Evolutionary conservation across 35 echinoderm and acorn worm genomes (phyloP), one percentile per base, ranked within the genome.

Genomic region (Patiria miniata): DNA sequence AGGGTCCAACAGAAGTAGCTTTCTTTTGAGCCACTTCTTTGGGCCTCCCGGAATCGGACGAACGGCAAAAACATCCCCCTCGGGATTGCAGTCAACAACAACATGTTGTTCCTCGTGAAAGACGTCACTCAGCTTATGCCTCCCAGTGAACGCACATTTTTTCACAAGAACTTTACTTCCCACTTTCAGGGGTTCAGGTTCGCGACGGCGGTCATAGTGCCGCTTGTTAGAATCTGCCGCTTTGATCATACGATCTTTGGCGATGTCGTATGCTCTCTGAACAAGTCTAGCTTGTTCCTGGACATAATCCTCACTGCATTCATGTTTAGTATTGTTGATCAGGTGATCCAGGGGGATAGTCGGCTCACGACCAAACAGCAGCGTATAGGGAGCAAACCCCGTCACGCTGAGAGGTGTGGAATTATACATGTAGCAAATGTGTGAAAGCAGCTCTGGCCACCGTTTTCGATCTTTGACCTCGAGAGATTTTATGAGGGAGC

Each of bases 381-480:
- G 58, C 9, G 23, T 28, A 19, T 56, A 86, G 12, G 83, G 89
- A 1, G 89, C 4, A 18, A 79, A 36, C 8, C 80, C 58, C 5
- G 90, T 92, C 30, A 83, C 40, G 1, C 78, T 34, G 34, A 87
- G 84, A 19, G 58, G 18, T 2, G 17, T 7, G 58, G 58, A 4
- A 37, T 93, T 93, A 40, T 93, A 93, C 5, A 80, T 69, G 40
- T 81, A 80, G 8, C 57, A 0, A 0, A 87, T 51, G 18, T 54
- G 90, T 54, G 52, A 36, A 1, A 93, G 56, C 30, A 82, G 61
- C 18, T 37, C 40, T 10, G 56, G 52, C 85, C 91, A 93, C 37
- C 87, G 77, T 21, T 40, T 4, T 21, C 81, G 60, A 37, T 93
- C 57, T 23, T 17, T 39, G n/a, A 40, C 26, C n/a, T 85, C 81